A percentile compares a stretch with the other conserved stretches of the same genome.
Conservation (phyloP, 2,888 invertebrate genomes). For the Eupithecia insigniata region DNA sequence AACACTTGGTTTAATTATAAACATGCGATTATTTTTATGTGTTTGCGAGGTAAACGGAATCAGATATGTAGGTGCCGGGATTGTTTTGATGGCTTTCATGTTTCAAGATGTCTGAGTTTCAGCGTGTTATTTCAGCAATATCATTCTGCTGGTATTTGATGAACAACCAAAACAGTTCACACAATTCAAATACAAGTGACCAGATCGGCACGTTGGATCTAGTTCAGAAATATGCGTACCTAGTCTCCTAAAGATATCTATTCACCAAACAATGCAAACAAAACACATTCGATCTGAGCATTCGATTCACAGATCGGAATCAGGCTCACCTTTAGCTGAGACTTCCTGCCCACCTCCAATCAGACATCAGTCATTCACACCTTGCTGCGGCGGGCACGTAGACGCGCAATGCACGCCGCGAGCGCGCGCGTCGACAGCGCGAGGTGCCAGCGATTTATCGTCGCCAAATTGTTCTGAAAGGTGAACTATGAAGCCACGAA, state of each 20-base stretch:
- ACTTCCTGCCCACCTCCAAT: constrained; percentile 31
- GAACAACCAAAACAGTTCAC: not conserved
- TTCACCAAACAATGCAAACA: constrained; percentile 12
- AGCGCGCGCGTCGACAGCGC: constrained; percentile 57
- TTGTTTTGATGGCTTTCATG: constrained; percentile 9
- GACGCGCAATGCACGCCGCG: constrained; percentile 50
- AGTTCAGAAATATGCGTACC: not conserved
- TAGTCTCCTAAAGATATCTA: not conserved
- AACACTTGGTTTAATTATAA: constrained; percentile 45
- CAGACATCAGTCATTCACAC: constrained; percentile 70
- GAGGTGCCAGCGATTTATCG: constrained; percentile 69
- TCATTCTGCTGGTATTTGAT: not conserved
- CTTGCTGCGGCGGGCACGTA: constrained; percentile 42
- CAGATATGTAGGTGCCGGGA: constrained; percentile 8
- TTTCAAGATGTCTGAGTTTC: not conserved
- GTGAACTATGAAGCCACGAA: constrained; percentile 59
- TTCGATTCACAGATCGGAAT: constrained; percentile 4
- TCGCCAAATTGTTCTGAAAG: constrained; percentile 70
- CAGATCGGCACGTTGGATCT: not conserved
- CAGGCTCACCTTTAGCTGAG: constrained; percentile 27
- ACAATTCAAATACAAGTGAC: not conserved
- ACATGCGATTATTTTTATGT: constrained; percentile 42
- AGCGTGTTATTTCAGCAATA: not conserved
- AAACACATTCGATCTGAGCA: not conserved
- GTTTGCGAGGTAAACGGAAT: constrained; percentile 40